Evolutionary conservation across 2,888 invertebrate genomes (phyloP).

Genomic region (Apantesis nais): DNA sequence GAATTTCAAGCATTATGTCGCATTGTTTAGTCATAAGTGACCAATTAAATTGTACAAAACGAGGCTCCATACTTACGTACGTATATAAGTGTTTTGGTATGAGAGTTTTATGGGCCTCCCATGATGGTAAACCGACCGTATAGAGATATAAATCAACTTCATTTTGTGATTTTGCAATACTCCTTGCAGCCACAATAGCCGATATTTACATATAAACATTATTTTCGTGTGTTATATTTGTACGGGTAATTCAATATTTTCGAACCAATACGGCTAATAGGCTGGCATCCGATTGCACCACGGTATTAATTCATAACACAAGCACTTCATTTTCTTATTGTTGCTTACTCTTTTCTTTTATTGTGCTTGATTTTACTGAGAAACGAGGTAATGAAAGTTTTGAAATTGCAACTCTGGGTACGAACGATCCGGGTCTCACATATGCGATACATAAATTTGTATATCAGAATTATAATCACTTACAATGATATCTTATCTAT

Average conservation of each 20-base stretch:
- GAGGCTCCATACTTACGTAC: constrained; percentile 30
- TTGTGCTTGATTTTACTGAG: constrained; percentile 37
- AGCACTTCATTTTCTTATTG: constrained; percentile 46
- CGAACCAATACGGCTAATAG: constrained; percentile 54
- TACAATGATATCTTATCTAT: no score
- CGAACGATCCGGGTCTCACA: background rate
- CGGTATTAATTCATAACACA: constrained; percentile 46
- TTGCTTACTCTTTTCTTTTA: constrained; percentile 43
- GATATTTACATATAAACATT: constrained; percentile 85
- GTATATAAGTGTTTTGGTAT: constrained; percentile 47
- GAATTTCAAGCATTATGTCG: constrained; percentile 47
- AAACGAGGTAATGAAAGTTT: constrained; percentile 2
- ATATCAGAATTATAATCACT: no score
- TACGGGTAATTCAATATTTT: constrained; percentile 65
- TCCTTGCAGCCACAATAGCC: constrained; percentile 87
- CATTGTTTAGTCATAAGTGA: constrained; percentile 53
- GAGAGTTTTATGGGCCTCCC: constrained; percentile 80
- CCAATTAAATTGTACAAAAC: constrained; percentile 53
- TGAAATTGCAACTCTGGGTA: background rate
- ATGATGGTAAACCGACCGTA: constrained; percentile 80
- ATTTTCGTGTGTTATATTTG: constrained; percentile 73
- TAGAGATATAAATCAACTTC: constrained; percentile 84
- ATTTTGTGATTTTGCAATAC: constrained; percentile 87
- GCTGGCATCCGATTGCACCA: constrained; percentile 48
- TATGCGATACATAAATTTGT: background rate